phyloP scores from a whole-genome alignment of 2,113 vertebrate species.

The Bolborhynchus lineola region DNA sequence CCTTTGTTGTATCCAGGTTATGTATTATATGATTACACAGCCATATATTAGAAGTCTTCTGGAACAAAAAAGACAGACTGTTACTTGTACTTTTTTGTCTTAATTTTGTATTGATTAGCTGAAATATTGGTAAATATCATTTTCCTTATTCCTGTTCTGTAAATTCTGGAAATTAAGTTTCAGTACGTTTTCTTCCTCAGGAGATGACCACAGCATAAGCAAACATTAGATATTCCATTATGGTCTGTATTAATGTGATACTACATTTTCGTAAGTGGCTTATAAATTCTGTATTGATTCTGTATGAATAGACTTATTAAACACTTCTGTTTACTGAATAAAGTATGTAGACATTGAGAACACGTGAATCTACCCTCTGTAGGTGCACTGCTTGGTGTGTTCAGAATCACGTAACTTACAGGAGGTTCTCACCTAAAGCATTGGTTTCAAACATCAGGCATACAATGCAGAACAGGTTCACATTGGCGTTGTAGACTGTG shows the following conservation, averaged over 20 bases:
- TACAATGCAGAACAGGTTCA: constrained; percentile 92
- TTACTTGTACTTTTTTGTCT: background rate
- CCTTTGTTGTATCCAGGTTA: background rate
- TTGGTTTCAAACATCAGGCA: constrained; percentile 88
- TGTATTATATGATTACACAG: background rate
- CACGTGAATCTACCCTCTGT: background rate
- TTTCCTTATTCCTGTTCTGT: background rate
- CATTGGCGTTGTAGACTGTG: constrained; percentile 92
- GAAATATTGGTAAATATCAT: background rate
- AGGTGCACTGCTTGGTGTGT: background rate
- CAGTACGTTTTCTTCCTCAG: background rate
- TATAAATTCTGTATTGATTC: background rate
- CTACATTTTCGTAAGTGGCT: background rate
- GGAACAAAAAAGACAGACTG: background rate
- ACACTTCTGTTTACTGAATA: background rate
- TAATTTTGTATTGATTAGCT: background rate
- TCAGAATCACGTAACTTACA: background rate
- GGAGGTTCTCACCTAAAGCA: constrained; percentile 79
- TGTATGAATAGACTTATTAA: background rate
- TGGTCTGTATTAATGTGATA: background rate
- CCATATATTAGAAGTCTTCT: background rate
- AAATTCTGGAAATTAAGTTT: background rate
- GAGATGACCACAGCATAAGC: background rate
- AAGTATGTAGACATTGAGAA: background rate
- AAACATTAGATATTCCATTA: background rate